These are phyloP conservation scores for Radopholus similis DNA, from an alignment of 1,140 invertebrate genomes.

Conservation along the genomic window DNA sequence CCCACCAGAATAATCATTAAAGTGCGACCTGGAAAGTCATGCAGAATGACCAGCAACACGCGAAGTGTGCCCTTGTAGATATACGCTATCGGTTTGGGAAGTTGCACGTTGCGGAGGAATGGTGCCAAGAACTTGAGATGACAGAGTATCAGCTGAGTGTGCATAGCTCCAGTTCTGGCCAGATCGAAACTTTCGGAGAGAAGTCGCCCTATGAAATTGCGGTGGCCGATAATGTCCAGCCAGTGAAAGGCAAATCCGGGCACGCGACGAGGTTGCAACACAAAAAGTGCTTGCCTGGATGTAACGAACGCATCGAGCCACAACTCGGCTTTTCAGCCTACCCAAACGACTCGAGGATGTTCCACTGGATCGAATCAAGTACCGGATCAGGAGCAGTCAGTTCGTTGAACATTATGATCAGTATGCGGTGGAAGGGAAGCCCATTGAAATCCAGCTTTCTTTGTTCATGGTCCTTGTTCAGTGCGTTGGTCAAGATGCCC, in stretches of 20 bases:
- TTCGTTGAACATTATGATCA: conserved; percentile 94
- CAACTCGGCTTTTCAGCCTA: too few relatives aligned
- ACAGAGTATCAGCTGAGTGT: conserved; percentile 81
- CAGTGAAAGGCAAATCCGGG: conserved; percentile 96
- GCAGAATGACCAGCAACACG: conserved; percentile 87
- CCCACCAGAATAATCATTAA: background rate
- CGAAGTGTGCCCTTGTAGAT: conserved; percentile 92
- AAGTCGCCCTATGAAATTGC: conserved; percentile 89
- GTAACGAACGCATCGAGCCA: background rate
- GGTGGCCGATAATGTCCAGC: conserved; percentile 88
- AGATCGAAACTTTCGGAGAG: conserved; percentile 68
- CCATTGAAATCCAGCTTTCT: conserved; percentile 83
- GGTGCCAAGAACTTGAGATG: conserved; percentile 93
- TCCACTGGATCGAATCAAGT: conserved; percentile 83
- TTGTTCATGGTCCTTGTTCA: conserved; percentile 88
- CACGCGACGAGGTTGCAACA: conserved; percentile 80
- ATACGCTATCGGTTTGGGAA: conserved; percentile 83
- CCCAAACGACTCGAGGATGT: conserved; percentile 67
- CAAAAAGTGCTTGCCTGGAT: conserved; percentile 30
- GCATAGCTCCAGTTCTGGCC: conserved; percentile 65
- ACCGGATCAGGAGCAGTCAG: conserved; percentile 86
- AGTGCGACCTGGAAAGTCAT: conserved; percentile 87
- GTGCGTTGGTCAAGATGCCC: conserved; percentile 86
- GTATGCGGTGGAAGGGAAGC: conserved; percentile 90
- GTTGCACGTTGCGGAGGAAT: conserved; percentile 89